These are phyloP conservation scores for Lepidotrigona ventralis DNA, from an alignment of 1,140 invertebrate species.

Conservation along the genomic window DNA sequence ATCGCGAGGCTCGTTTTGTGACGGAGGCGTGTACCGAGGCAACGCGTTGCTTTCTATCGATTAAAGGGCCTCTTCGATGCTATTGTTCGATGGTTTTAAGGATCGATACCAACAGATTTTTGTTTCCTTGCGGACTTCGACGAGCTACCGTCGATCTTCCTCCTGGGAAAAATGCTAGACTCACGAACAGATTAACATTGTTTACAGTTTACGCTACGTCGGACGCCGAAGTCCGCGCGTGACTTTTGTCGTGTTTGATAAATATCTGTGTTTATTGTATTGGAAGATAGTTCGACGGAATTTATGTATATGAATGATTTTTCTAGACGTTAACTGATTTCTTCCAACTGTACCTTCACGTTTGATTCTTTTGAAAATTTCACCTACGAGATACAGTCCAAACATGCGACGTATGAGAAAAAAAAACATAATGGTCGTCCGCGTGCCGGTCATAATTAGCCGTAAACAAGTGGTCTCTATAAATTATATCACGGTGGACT, in stretches of 20 bases:
- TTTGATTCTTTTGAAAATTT: background rate
- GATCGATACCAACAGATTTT: background rate
- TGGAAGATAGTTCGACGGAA: background rate
- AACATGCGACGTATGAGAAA: background rate
- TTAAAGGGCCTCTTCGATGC: slow-evolving; percentile 52
- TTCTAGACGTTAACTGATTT: background rate
- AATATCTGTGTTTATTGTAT: background rate
- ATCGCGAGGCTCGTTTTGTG: slow-evolving; percentile 50
- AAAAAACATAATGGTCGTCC: background rate
- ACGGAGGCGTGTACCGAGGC: slow-evolving; percentile 45
- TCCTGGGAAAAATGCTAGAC: background rate
- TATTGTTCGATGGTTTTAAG: slow-evolving; percentile 53
- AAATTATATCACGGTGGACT: slow-evolving; percentile 57
- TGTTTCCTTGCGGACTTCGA: background rate
- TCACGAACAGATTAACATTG: background rate
- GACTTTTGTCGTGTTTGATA: background rate
- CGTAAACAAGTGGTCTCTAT: slow-evolving; percentile 58
- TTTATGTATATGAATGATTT: background rate
- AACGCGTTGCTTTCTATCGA: slow-evolving; percentile 63
- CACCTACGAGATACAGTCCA: background rate
- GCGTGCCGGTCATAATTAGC: slow-evolving; percentile 52
- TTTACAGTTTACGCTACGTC: background rate
- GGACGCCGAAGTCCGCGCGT: background rate
- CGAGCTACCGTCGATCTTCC: background rate
- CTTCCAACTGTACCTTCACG: background rate